Evolutionary conservation across 2,888 invertebrate species (phyloP).

Genomic region (Patella depressa): DNA sequence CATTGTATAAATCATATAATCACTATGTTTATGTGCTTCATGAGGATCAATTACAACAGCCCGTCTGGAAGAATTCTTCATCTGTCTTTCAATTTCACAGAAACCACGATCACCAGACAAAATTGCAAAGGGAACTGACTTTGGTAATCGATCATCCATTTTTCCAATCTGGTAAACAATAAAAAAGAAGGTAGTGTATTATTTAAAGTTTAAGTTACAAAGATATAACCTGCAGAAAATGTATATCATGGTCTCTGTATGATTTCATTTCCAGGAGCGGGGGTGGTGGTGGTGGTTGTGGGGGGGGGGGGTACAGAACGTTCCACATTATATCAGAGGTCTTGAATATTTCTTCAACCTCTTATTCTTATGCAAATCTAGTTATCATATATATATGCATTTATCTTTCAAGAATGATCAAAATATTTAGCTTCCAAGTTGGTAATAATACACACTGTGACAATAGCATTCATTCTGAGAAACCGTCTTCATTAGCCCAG

Average conservation of each 20-base stretch:
- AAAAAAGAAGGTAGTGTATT: not conserved
- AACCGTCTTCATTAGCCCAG: too few species aligned
- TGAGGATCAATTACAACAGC: slow-evolving; percentile 41
- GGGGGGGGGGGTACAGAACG: too few species aligned
- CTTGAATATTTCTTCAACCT: too few species aligned
- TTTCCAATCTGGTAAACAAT: slow-evolving; percentile 36
- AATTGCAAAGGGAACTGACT: slow-evolving; percentile 39
- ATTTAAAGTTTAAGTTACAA: too few species aligned
- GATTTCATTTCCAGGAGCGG: not conserved
- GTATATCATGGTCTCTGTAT: not conserved
- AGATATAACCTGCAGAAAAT: not conserved
- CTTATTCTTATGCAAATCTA: too few species aligned
- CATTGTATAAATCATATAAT: slow-evolving; percentile 28
- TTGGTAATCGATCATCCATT: slow-evolving; percentile 38
- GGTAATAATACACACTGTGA: too few species aligned
- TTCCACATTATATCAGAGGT: too few species aligned
- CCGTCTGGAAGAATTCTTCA: slow-evolving; percentile 28
- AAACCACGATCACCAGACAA: slow-evolving; percentile 43
- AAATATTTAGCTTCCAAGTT: too few species aligned
- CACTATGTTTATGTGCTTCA: slow-evolving; percentile 14
- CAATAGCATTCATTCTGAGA: too few species aligned
- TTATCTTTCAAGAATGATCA: too few species aligned
- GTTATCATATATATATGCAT: too few species aligned
- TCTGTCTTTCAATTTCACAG: slow-evolving; percentile 37
- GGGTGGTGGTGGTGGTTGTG: too few species aligned